phyloP scores from a whole-genome alignment of 2,797 vertebrate genomes.

The Mycteria americana region DNA sequence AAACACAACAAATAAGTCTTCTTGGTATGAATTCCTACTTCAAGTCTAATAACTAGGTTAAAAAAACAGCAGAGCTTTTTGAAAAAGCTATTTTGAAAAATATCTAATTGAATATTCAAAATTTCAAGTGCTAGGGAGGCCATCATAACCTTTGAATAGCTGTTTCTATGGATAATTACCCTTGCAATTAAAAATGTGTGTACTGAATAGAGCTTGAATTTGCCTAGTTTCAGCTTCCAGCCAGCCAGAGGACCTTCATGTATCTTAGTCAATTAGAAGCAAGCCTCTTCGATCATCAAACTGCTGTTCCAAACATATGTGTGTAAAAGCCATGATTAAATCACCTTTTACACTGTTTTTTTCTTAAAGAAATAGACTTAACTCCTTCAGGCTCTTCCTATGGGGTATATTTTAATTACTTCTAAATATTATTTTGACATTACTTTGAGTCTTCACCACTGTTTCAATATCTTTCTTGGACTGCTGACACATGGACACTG shows the following conservation, averaged over 20 bases:
- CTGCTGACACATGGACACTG: neutral
- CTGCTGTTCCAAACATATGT: neutral
- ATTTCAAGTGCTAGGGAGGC: conserved; percentile 25
- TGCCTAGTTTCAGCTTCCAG: conserved; percentile 6
- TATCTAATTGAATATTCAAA: conserved; percentile 21
- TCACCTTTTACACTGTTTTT: neutral
- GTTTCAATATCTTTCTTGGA: neutral
- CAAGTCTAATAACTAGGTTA: conserved; percentile 12
- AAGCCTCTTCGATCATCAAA: neutral
- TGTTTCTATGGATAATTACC: conserved; percentile 48
- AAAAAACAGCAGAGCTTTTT: neutral
- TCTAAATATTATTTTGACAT: neutral
- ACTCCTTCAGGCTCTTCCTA: neutral
- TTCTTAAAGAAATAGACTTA: neutral
- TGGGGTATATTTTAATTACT: neutral
- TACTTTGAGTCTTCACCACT: neutral
- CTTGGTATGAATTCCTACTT: neutral
- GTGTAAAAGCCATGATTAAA: neutral
- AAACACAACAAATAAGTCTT: neutral
- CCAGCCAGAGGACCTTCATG: neutral
- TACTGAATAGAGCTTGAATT: conserved; percentile 30
- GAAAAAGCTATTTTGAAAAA: conserved; percentile 24
- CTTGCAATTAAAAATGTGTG: neutral
- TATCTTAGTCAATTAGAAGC: conserved; percentile 13
- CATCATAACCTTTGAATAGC: conserved; percentile 38